A percentile compares a stretch with the other conserved stretches of the same genome.
Conservation (phyloP, 2,797 vertebrate species). For the Rhinogobio ventralis region DNA sequence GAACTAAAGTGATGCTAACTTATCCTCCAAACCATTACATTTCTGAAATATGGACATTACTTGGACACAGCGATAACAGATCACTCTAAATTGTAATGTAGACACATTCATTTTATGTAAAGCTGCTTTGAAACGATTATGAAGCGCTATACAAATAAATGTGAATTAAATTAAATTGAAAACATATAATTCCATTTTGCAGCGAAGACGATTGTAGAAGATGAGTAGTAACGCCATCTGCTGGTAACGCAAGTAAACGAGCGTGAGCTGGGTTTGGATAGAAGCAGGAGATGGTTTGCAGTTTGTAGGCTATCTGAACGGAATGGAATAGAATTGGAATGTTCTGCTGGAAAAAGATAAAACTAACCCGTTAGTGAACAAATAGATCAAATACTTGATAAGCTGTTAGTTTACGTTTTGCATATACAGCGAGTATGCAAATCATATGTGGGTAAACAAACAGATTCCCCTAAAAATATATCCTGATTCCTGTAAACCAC, state of each 20-base stretch:
- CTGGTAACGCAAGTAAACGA: constrained; percentile 11
- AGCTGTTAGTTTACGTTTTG: not conserved
- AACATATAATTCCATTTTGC: not conserved
- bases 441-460: constrained; percentile 1
- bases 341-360: not conserved
- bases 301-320: not conserved
- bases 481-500: not conserved
- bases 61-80: no score
- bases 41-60: not conserved
- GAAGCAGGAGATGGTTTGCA: not conserved
- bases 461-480: not conserved
- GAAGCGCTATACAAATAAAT: no score
- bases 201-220: not conserved
- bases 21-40: not conserved
- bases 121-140: no score
- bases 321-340: not conserved
- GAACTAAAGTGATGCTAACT: not conserved
- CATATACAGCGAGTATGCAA: constrained; percentile 11
- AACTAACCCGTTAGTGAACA: not conserved
- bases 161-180: no score
- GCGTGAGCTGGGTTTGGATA: not conserved
- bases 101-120: no score
- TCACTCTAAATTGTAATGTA: no score
- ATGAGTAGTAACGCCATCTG: constrained; percentile 47
- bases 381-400: not conserved